Evolutionary conservation across 2,888 invertebrate species (phyloP).

Genomic region (Pachliopta kotzebuea): DNA sequence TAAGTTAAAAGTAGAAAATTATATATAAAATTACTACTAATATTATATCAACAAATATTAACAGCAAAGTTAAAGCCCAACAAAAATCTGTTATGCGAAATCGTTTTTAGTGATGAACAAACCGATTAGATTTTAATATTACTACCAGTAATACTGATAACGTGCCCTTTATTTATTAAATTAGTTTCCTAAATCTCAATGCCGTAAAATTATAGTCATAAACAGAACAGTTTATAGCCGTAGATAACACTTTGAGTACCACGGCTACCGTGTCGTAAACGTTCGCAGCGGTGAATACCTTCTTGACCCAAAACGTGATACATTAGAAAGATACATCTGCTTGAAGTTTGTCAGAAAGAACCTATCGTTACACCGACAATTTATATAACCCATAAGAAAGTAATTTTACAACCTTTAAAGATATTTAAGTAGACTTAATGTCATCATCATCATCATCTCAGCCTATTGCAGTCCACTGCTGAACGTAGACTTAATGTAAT

Average conservation of each 20-base stretch:
- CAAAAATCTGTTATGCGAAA: no score
- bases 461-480: no score
- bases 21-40: no score
- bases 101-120: background rate
- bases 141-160: background rate
- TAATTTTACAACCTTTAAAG: background rate
- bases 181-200: background rate
- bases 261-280: slow-evolving; percentile 15
- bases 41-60: no score
- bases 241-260: slow-evolving; percentile 8
- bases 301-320: slow-evolving; percentile 30
- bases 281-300: slow-evolving; percentile 20
- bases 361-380: slow-evolving; percentile 1
- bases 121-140: background rate
- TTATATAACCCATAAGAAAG: background rate
- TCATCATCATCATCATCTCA: no score
- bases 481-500: no score
- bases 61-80: no score
- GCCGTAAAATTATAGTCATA: slow-evolving; percentile 17
- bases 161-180: background rate
- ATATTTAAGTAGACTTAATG: background rate
- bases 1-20: no score
- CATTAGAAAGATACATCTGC: slow-evolving; percentile 13
- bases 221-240: slow-evolving; percentile 6
- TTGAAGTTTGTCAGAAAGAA: slow-evolving; percentile 9